phyloP scores from a whole-genome alignment of 1,140 invertebrate species.

The Drosophila pruinosa region DNA sequence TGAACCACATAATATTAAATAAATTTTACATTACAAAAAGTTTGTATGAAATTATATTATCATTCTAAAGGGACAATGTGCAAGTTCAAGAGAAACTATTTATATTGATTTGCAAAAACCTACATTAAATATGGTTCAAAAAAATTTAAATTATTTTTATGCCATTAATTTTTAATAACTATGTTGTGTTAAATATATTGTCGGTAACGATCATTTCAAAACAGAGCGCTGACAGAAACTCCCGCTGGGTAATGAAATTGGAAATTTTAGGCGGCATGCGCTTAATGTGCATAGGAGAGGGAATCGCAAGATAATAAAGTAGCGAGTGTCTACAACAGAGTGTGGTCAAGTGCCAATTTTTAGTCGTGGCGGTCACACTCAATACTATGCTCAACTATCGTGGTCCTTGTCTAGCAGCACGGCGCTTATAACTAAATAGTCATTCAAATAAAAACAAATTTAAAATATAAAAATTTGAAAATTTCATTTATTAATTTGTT shows the following conservation, averaged over 20 bases:
- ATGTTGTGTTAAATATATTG: no score
- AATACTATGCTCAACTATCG: slow-evolving; percentile 34
- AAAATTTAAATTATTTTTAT: no score
- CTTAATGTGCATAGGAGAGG: neutral
- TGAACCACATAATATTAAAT: no score
- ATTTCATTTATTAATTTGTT: slow-evolving; percentile 21
- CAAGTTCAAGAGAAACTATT: no score
- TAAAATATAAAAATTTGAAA: neutral
- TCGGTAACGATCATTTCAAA: neutral
- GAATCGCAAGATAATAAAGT: slow-evolving; percentile 29
- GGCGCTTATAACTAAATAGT: slow-evolving; percentile 14
- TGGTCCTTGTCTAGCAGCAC: slow-evolving; percentile 41
- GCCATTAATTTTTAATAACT: neutral
- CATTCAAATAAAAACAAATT: slow-evolving; percentile 9
- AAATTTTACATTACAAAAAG: neutral
- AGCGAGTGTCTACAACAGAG: slow-evolving; percentile 31
- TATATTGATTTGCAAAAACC: no score
- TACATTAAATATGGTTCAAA: no score
- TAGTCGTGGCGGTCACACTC: slow-evolving; percentile 29
- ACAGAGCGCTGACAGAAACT: neutral
- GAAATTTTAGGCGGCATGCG: slow-evolving; percentile 17
- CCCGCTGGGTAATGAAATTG: neutral
- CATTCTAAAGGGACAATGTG: no score
- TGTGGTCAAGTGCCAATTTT: slow-evolving; percentile 21
- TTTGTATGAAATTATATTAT: neutral